Base-by-base conservation (phyloP, 2,113 vertebrate species). In the Lutjanus erythropterus region DNA sequence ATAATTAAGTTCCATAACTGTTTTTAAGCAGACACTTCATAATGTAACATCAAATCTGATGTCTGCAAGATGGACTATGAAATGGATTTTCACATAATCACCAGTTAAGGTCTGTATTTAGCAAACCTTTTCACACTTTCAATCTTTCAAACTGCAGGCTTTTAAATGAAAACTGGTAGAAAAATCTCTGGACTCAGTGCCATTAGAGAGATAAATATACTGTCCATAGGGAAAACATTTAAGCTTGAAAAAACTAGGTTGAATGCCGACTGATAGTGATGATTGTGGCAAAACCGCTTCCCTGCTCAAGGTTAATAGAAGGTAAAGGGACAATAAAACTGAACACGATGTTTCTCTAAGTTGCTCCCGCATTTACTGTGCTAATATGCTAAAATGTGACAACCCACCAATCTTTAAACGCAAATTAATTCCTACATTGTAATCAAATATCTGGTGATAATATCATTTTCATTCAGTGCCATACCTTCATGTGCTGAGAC, bases 391-490 rank as follows among this genome's bases (percentile, higher is more conserved):
- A 58, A 47, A 53, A 68, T 11, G 42, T 66, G 27, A 41, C 42
- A 49, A 65, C 46, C 16, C 18, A 60, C 25, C 16, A 8, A n/a
- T 31, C 55, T 65, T 68, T 65, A 21, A 50, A 71, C 29, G 49
- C 25, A 79, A 62, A 47, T 72, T 0, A 56, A 70, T 76, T 50
- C 29, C 56, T 27, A 41, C 59, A 68, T 6, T 66, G 44, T 59
- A 14, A 21, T 64, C n/a, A 69, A 68, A 64, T 58, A 62, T 39
- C 31, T 41, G 23, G 21, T 55, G 47, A 69, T 55, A 41, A 71
- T 70, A 72, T 80, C 31, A 59, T 76, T 81, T 70, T 84, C 37
- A 86, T 76, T 88, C 71, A 60, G 15, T 74, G 19, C 77, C 70
- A 81, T 61, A 53, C 61, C 29, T 75, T 68, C 75, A 44, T 80